A percentile compares a stretch with the other conserved stretches of the same genome.
Evolutionary conservation across 1,140 invertebrate species (phyloP).

Genomic region (Phocides pigmalion): DNA sequence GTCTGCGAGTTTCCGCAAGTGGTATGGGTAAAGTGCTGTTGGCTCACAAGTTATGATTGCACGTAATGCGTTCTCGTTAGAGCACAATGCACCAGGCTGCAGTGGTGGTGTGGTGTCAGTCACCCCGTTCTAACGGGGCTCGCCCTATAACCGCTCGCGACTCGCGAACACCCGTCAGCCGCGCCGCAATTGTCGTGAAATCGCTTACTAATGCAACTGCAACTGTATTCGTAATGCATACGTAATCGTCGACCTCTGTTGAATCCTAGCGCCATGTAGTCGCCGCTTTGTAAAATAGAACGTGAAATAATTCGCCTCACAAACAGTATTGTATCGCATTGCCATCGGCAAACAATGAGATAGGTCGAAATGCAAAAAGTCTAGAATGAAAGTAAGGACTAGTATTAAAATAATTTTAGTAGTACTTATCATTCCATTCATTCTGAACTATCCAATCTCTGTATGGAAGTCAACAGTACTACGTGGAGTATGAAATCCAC

Average conservation of each 20-base stretch:
- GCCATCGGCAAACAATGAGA: too few species aligned
- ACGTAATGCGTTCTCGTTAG: constrained; percentile 80
- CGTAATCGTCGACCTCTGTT: constrained; percentile 46
- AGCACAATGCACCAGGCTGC: constrained; percentile 82
- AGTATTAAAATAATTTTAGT: too few species aligned
- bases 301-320: not conserved
- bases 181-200: constrained; percentile 73
- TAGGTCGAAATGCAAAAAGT: too few species aligned
- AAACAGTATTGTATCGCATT: not conserved
- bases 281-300: constrained; percentile 12
- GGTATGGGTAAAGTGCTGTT: constrained; percentile 62
- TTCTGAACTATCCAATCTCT: too few species aligned
- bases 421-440: too few species aligned
- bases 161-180: constrained; percentile 65
- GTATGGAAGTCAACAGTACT: too few species aligned
- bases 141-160: constrained; percentile 70
- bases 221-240: constrained; percentile 63
- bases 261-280: constrained; percentile 22
- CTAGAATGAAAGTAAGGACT: too few species aligned
- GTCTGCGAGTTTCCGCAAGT: constrained; percentile 18
- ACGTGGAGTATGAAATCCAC: too few species aligned
- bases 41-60: constrained; percentile 65
- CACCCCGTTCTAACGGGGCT: constrained; percentile 80
- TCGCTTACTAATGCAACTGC: constrained; percentile 74
- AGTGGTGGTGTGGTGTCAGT: constrained; percentile 77